Percentiles rank a stretch among this genome's conserved stretches.
phyloP scores from a whole-genome alignment of 2,113 vertebrate genomes.

The Pachyramphus minor region DNA sequence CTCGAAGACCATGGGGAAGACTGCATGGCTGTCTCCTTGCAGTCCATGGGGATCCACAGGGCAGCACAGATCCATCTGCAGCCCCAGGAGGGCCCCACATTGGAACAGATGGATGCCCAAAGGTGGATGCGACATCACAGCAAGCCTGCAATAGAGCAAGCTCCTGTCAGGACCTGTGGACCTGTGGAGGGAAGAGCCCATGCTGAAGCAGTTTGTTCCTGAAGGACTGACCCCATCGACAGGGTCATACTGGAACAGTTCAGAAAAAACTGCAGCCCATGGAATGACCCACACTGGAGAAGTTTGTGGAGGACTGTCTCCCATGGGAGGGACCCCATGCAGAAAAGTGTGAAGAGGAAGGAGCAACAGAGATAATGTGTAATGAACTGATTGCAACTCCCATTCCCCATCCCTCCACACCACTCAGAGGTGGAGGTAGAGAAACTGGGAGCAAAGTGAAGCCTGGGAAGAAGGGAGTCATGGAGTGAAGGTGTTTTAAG shows the following conservation, averaged over 20 bases:
- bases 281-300: rapidly evolving
- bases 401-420: not conserved
- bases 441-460: not conserved
- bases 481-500: not conserved
- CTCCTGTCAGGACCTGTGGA: not conserved
- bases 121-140: not conserved
- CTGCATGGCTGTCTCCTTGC: not conserved
- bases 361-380: not conserved
- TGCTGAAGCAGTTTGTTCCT: rapidly evolving
- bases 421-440: not conserved
- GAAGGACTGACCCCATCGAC: not conserved
- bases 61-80: not conserved
- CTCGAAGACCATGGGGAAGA: not conserved
- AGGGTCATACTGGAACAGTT: not conserved
- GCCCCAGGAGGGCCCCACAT: not conserved
- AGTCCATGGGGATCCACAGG: not conserved
- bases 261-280: not conserved
- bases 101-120: not conserved
- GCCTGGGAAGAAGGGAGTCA: not conserved
- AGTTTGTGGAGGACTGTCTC: not conserved
- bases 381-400: not conserved
- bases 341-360: not conserved
- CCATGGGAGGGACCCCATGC: not conserved
- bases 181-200: not conserved
- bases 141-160: not conserved